A percentile compares a stretch with the other conserved stretches of the same genome.
Evolutionary conservation across 2,888 invertebrate genomes (phyloP).

Genomic region (Anoncus sp.): DNA sequence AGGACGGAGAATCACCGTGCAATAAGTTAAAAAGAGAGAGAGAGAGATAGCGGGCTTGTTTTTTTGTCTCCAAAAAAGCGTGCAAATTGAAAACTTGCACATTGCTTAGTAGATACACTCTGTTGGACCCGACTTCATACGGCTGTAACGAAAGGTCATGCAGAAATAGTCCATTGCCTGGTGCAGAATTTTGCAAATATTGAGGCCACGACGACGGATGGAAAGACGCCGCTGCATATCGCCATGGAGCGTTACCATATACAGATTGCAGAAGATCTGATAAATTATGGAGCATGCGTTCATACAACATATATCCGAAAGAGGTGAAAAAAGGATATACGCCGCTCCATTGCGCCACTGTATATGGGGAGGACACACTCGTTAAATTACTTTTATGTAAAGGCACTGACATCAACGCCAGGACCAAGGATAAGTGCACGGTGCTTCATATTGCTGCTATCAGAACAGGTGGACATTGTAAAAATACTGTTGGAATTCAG

Average conservation of each 20-base stretch:
- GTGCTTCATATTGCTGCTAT: conserved; percentile 38
- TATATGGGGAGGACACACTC: neutral
- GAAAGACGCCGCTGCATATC: neutral
- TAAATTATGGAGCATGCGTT: conserved; percentile 5
- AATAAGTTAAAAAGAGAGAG: no score
- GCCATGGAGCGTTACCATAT: neutral
- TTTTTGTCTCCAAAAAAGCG: no score
- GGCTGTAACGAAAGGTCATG: neutral
- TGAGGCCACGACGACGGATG: neutral
- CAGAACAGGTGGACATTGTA: neutral
- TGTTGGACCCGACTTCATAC: conserved; percentile 6
- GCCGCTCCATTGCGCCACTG: conserved; percentile 9
- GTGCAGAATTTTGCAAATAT: neutral
- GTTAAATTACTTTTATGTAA: conserved; percentile 18
- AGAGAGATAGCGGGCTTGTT: no score
- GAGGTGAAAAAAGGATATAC: neutral
- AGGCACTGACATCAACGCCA: conserved; percentile 20
- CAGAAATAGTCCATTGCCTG: conserved; percentile 2
- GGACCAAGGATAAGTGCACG: conserved; percentile 7
- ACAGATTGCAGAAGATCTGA: neutral
- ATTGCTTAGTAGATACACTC: neutral
- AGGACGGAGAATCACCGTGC: no score
- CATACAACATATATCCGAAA: neutral
- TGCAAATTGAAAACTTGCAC: no score
- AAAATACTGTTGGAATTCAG: conserved; percentile 21